Percentiles rank a stretch among this genome's conserved stretches.
These are phyloP conservation scores for Papilio polytes DNA, from an alignment of 1,140 invertebrate species.

Conservation along the genomic window DNA sequence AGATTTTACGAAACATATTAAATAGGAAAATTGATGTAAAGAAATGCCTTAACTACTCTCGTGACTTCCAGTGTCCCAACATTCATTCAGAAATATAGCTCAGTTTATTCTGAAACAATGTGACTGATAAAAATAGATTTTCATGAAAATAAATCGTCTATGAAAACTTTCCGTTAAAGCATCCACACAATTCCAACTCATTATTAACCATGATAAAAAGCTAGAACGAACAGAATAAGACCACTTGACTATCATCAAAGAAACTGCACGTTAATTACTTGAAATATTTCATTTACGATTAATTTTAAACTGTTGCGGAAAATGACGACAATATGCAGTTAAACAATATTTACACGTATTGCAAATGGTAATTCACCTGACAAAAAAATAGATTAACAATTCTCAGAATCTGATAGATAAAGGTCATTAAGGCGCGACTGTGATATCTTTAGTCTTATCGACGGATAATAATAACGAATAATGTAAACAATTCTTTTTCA, in stretches of 20 bases:
- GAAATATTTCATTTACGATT: not conserved
- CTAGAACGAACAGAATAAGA: too few relatives aligned
- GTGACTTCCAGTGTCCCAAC: too few relatives aligned
- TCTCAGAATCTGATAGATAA: slow-evolving; percentile 28
- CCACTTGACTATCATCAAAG: too few relatives aligned
- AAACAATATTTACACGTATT: not conserved
- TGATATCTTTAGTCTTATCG: slow-evolving; percentile 21
- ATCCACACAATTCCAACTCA: slow-evolving; percentile 62
- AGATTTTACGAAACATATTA: too few relatives aligned
- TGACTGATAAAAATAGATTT: too few relatives aligned
- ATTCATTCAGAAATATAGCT: too few relatives aligned
- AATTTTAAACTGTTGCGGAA: not conserved
- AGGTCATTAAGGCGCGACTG: slow-evolving; percentile 31
- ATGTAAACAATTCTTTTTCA: slow-evolving; percentile 14
- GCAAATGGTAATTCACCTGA: slow-evolving; percentile 34
- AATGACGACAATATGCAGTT: not conserved
- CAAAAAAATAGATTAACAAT: slow-evolving; percentile 34
- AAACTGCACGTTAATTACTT: too few relatives aligned
- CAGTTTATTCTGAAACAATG: too few relatives aligned
- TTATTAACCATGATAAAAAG: too few relatives aligned
- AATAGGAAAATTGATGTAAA: too few relatives aligned
- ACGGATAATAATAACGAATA: slow-evolving; percentile 18
- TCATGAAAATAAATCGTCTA: too few relatives aligned
- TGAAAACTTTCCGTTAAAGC: slow-evolving; percentile 60
- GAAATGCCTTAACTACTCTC: too few relatives aligned